These are phyloP conservation scores for Drosophila nigrodunni DNA, from an alignment of 1,140 invertebrate species.

Conservation along the genomic window DNA sequence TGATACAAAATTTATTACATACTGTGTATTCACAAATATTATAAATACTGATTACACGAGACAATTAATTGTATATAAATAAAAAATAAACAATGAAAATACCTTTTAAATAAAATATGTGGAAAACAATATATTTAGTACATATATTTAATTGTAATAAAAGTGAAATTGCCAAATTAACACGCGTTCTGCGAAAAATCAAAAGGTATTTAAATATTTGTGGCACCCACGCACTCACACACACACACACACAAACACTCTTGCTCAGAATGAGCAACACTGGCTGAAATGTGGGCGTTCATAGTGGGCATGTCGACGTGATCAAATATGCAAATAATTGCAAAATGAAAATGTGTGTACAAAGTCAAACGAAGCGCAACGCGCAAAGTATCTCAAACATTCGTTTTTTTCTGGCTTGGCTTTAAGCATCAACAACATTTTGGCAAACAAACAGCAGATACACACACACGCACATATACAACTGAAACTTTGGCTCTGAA, in stretches of 20 bases:
- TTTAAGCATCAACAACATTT: slow-evolving; percentile 38
- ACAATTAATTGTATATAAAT: too few relatives aligned
- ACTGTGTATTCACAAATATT: not conserved
- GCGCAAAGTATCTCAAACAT: slow-evolving; percentile 36
- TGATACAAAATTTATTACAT: not conserved
- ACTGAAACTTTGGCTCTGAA: not conserved
- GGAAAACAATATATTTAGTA: not conserved
- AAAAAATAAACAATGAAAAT: too few relatives aligned
- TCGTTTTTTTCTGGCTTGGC: slow-evolving; percentile 21
- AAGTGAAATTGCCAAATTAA: slow-evolving; percentile 32
- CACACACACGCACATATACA: not conserved
- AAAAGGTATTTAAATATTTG: slow-evolving; percentile 54
- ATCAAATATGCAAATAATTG: slow-evolving; percentile 75
- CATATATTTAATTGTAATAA: not conserved
- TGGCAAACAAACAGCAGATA: slow-evolving; percentile 23
- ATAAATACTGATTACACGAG: too few relatives aligned
- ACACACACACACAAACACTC: slow-evolving; percentile 9
- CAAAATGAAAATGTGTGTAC: slow-evolving; percentile 59
- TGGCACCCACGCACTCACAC: slow-evolving; percentile 8
- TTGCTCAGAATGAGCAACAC: not conserved
- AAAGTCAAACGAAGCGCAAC: slow-evolving; percentile 41
- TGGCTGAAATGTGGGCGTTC: slow-evolving; percentile 13
- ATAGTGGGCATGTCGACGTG: slow-evolving; percentile 50
- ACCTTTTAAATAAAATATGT: not conserved
- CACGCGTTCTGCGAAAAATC: slow-evolving; percentile 24